Conservation (phyloP, 1,140 invertebrate genomes). For the Holcopasites calliopsidis region DNA sequence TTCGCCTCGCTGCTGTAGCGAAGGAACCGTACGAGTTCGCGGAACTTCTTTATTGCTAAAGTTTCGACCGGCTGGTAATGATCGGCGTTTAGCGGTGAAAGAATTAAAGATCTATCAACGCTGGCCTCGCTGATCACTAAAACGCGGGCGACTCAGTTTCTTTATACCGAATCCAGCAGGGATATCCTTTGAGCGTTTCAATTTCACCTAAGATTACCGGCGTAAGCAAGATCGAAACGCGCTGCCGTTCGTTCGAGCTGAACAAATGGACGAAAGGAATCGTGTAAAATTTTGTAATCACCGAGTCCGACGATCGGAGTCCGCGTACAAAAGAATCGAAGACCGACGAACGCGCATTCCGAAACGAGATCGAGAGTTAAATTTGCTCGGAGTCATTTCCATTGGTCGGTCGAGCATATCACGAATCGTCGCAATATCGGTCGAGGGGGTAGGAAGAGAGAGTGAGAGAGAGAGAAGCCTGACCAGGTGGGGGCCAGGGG, state of each 20-base stretch:
- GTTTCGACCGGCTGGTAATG: slow-evolving; percentile 48
- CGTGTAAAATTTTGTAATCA: slow-evolving; percentile 54
- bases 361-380: slow-evolving; percentile 62
- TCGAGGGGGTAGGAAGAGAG: slow-evolving; percentile 4
- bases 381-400: slow-evolving; percentile 64
- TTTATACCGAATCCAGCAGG: not conserved
- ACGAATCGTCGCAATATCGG: slow-evolving; percentile 64
- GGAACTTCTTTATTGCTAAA: slow-evolving; percentile 65
- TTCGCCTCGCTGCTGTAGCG: slow-evolving; percentile 54
- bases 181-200: not conserved
- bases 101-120: slow-evolving; percentile 53
- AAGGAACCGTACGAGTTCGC: slow-evolving; percentile 59
- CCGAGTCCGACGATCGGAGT: slow-evolving; percentile 1
- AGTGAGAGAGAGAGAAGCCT: not conserved
- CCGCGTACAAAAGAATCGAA: slow-evolving; percentile 34
- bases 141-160: too few species aligned
- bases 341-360: slow-evolving; percentile 43
- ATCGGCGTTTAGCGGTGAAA: slow-evolving; percentile 38
- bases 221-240: not conserved
- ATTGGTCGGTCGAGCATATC: slow-evolving; percentile 44
- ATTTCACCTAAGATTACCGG: slow-evolving; percentile 15
- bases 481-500: slow-evolving; percentile 4
- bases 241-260: not conserved
- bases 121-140: too few species aligned
- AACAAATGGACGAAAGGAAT: slow-evolving; percentile 35